These are phyloP conservation scores for Nycticryphes semicollaris DNA, from an alignment of 2,113 vertebrate species.

Conservation along the genomic window DNA sequence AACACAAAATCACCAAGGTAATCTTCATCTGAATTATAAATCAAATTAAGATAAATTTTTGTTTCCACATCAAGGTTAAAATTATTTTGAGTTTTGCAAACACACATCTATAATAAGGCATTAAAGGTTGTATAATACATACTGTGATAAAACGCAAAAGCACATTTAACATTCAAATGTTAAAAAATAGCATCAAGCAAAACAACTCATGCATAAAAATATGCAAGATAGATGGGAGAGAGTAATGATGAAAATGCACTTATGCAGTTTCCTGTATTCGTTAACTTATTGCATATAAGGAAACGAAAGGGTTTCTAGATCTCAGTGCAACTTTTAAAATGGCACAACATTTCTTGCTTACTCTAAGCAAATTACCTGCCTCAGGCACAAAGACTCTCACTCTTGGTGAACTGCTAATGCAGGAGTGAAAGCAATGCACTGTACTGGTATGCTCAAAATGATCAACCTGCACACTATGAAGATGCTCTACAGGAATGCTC, in stretches of 20 bases:
- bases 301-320: neutral
- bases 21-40: neutral
- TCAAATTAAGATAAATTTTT: neutral
- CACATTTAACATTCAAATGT: conserved; percentile 4
- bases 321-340: neutral
- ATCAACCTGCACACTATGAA: neutral
- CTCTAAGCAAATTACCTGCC: neutral
- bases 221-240: neutral
- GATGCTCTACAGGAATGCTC: neutral
- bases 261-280: conserved; percentile 10
- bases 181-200: conserved; percentile 1
- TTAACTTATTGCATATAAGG: neutral
- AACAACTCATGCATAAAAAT: conserved; percentile 21
- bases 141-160: neutral
- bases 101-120: conserved; percentile 27
- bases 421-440: neutral
- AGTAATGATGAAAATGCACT: conserved; percentile 18
- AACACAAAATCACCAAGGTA: neutral
- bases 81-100: neutral
- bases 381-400: neutral
- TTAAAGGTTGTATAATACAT: conserved; percentile 10
- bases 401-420: neutral
- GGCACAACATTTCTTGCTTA: neutral
- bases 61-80: neutral
- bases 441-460: neutral